Percentiles rank a stretch among this genome's conserved stretches.
Conservation (phyloP, 1,140 invertebrate species). For the Holotrichia oblita region DNA sequence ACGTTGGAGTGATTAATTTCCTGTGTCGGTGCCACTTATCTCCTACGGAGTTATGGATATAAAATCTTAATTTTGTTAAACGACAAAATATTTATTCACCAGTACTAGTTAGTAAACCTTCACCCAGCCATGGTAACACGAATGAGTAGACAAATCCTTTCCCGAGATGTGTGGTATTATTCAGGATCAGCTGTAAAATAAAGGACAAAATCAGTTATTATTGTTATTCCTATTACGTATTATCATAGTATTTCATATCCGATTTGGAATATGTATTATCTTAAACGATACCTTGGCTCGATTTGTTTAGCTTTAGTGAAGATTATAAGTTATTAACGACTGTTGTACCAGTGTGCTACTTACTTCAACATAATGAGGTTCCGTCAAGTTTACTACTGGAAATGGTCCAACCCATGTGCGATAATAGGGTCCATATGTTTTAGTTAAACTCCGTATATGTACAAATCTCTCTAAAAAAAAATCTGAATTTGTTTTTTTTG, state of each 20-base stretch:
- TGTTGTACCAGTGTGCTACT: too few species aligned
- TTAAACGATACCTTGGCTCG: too few species aligned
- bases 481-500: not conserved
- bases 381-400: not conserved
- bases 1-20: slow-evolving; percentile 87
- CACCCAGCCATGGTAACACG: slow-evolving; percentile 66
- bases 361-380: not conserved
- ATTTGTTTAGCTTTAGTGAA: too few species aligned
- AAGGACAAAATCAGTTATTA: not conserved
- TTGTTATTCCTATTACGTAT: not conserved
- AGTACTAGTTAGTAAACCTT: slow-evolving; percentile 64
- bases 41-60: slow-evolving; percentile 53
- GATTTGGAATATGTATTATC: too few species aligned
- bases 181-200: slow-evolving; percentile 62
- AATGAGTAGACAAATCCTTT: slow-evolving; percentile 69
- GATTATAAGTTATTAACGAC: not conserved
- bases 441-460: not conserved
- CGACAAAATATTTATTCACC: slow-evolving; percentile 58
- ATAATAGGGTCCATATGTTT: not conserved
- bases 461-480: not conserved
- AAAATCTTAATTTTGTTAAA: slow-evolving; percentile 19
- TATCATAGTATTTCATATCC: too few species aligned
- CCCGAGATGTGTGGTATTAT: slow-evolving; percentile 65
- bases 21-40: slow-evolving; percentile 80
- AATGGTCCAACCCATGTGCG: not conserved